Percentiles rank a stretch among this genome's conserved stretches.
phyloP scores from a whole-genome alignment of 2,113 vertebrate genomes.

The Cebidichthys violaceus region DNA sequence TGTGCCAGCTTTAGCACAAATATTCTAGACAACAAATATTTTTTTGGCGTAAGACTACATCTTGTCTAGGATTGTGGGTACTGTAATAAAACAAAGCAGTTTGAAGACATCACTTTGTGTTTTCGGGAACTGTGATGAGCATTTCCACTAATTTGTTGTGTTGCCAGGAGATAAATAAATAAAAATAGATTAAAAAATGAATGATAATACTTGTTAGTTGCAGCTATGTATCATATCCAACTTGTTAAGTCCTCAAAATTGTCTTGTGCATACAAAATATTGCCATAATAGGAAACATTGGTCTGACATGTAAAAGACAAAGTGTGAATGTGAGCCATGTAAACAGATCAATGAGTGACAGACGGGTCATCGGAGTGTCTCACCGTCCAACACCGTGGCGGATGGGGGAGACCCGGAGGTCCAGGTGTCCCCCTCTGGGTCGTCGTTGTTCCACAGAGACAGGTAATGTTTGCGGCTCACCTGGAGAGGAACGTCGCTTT shows the following conservation, averaged over 20 bases:
- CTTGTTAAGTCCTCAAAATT: neutral
- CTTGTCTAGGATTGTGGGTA: neutral
- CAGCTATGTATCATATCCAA: neutral
- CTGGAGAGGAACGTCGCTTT: conserved; percentile 78
- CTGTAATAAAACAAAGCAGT: neutral
- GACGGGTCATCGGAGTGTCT: conserved; percentile 48
- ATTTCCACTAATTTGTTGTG: neutral
- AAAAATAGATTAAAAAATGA: neutral
- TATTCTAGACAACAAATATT: neutral
- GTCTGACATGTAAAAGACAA: no score
- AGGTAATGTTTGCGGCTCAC: conserved; percentile 86
- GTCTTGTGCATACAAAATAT: neutral
- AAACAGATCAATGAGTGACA: neutral
- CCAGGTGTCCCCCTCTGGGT: conserved; percentile 89
- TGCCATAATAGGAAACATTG: neutral
- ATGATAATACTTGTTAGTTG: neutral
- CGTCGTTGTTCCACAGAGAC: conserved; percentile 92
- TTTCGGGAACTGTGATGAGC: neutral
- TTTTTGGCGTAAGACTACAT: neutral
- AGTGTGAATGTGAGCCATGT: neutral
- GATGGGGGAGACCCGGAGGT: conserved; percentile 42
- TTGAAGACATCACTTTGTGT: neutral
- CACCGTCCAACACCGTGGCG: conserved; percentile 83
- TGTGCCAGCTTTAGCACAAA: neutral
- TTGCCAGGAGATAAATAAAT: neutral